Percentiles rank a stretch among this genome's conserved stretches.
These are phyloP conservation scores for Pardalotus punctatus DNA, from an alignment of 2,113 vertebrate species.

Conservation along the genomic window DNA sequence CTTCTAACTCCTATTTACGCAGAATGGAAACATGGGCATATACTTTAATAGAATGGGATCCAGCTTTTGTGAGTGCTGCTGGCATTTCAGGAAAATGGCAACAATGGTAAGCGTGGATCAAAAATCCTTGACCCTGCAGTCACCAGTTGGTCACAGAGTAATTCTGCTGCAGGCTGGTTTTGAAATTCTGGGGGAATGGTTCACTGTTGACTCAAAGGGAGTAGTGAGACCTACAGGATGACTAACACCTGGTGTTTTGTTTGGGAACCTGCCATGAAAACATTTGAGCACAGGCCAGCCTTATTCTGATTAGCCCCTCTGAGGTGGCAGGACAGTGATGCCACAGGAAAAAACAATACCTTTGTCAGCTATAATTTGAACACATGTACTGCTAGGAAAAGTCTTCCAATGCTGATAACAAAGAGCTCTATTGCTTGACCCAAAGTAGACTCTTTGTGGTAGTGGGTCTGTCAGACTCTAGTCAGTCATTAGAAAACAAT, in stretches of 20 bases:
- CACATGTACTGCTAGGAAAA: background rate
- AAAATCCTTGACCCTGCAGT: background rate
- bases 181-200: background rate
- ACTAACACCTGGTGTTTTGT: conserved; percentile 27
- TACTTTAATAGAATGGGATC: background rate
- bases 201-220: background rate
- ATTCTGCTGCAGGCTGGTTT: background rate
- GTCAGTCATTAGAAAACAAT: conserved; percentile 9
- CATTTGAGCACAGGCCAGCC: background rate
- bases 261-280: background rate
- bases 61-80: background rate
- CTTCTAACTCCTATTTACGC: background rate
- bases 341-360: background rate
- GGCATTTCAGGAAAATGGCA: background rate
- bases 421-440: background rate
- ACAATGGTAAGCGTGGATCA: background rate
- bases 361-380: background rate
- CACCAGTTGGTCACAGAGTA: background rate
- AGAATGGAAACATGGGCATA: background rate
- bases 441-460: background rate
- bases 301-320: background rate
- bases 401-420: background rate
- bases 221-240: background rate
- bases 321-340: background rate
- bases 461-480: background rate